Percentiles rank a stretch among this genome's conserved stretches.
phyloP scores from a whole-genome alignment of 2,797 vertebrate species.

The Sibirionetta formosa region DNA sequence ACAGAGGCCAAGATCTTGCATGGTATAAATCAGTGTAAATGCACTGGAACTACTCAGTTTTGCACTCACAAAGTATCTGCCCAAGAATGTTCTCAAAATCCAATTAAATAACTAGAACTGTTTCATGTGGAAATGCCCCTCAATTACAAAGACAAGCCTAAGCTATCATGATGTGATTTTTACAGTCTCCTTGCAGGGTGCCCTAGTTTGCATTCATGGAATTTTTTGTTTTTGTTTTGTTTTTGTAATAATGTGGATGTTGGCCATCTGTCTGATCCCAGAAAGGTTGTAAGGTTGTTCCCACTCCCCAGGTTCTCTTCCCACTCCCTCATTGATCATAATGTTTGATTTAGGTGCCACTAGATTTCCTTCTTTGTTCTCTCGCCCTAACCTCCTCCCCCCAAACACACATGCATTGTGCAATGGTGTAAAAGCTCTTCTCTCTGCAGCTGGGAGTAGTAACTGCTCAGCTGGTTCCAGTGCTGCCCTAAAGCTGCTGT shows the following conservation, averaged over 20 bases:
- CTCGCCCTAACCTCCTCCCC: slow-evolving; percentile 15
- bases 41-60: slow-evolving; percentile 25
- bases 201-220: slow-evolving; percentile 71
- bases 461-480: slow-evolving; percentile 74
- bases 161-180: slow-evolving; percentile 75
- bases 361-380: slow-evolving; percentile 72
- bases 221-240: slow-evolving; percentile 73
- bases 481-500: slow-evolving; percentile 63
- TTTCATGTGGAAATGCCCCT: slow-evolving; percentile 76
- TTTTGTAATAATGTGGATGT: slow-evolving; percentile 71
- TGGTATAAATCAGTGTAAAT: slow-evolving; percentile 43
- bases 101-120: slow-evolving; percentile 65
- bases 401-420: slow-evolving; percentile 18
- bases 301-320: slow-evolving; percentile 54
- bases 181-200: slow-evolving; percentile 67
- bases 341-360: slow-evolving; percentile 70
- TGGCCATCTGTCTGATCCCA: slow-evolving; percentile 73
- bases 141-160: slow-evolving; percentile 68
- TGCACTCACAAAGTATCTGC: slow-evolving; percentile 18
- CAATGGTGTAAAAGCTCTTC: slow-evolving; percentile 65
- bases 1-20: neutral
- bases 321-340: slow-evolving; percentile 64
- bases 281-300: slow-evolving; percentile 71
- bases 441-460: slow-evolving; percentile 71
- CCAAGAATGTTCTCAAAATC: slow-evolving; percentile 70